Evolutionary conservation across 1,140 invertebrate genomes (phyloP).

Genomic region (Megalopta genalis): DNA sequence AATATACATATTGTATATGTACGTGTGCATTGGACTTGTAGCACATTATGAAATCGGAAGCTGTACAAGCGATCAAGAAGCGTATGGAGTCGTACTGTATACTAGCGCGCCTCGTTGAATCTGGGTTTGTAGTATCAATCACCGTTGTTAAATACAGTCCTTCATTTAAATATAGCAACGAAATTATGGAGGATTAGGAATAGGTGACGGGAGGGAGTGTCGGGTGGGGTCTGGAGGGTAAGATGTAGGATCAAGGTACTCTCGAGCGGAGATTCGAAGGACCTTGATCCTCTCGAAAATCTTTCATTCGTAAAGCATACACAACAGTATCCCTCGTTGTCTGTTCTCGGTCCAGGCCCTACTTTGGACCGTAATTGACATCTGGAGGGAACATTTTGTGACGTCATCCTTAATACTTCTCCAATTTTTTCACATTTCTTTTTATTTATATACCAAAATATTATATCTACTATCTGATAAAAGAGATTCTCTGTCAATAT

Average conservation of each 20-base stretch:
- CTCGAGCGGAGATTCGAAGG: conserved; percentile 37
- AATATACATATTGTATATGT: too few species aligned
- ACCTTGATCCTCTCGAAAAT: conserved; percentile 26
- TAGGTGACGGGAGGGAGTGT: not conserved
- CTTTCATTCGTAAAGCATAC: conserved; percentile 6
- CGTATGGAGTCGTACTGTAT: conserved; percentile 16
- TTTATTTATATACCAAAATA: conserved; percentile 66
- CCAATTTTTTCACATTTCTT: conserved; percentile 42
- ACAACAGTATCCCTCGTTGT: conserved; percentile 58
- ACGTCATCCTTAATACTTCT: conserved; percentile 27
- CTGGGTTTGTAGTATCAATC: conserved; percentile 12
- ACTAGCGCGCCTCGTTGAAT: conserved; percentile 4
- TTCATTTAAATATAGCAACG: conserved; percentile 51
- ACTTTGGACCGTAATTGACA: conserved; percentile 69
- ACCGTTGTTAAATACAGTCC: not conserved
- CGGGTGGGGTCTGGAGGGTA: not conserved
- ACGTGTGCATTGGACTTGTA: not conserved
- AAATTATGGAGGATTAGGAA: conserved; percentile 31
- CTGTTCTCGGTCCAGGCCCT: conserved; percentile 66
- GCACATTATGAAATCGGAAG: not conserved
- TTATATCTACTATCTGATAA: conserved; percentile 67
- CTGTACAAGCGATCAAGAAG: conserved; percentile 34
- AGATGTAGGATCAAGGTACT: conserved; percentile 12
- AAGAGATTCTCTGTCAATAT: conserved; percentile 58
- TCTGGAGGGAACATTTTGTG: conserved; percentile 60